These are phyloP conservation scores for Plumapathes pennacea DNA, from an alignment of 92 coral and sea anemone species.

Conservation along the genomic window DNA sequence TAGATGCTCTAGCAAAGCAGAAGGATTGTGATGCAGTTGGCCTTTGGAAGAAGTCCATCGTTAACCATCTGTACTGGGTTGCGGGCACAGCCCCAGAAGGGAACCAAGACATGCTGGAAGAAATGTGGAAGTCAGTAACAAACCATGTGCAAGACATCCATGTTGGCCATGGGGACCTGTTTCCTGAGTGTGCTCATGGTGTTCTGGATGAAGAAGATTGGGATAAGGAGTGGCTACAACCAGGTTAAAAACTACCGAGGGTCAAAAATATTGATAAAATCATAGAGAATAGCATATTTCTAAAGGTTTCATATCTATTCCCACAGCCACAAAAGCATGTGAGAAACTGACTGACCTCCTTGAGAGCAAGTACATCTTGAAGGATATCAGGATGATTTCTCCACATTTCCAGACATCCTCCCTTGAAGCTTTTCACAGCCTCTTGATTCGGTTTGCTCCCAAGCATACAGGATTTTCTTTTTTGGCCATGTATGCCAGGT, in stretches of 20 bases:
- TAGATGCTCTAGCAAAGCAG: conserved; percentile 4
- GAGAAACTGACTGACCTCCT: conserved; percentile 16
- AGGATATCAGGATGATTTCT: conserved; percentile 21
- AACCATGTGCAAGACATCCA: conserved; percentile 17
- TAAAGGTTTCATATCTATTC: neutral
- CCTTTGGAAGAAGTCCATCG: conserved; percentile 10
- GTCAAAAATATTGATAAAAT: too few relatives aligned
- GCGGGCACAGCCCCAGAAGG: conserved; percentile 13
- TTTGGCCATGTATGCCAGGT: conserved; percentile 33
- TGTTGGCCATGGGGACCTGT: conserved; percentile 1
- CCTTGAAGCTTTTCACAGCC: conserved; percentile 38
- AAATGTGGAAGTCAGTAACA: conserved; percentile 7
- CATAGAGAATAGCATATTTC: too few relatives aligned
- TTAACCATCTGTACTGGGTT: conserved; percentile 10
- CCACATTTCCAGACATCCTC: conserved; percentile 24
- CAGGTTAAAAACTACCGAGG: conserved; percentile 3
- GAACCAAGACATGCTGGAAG: conserved; percentile 5
- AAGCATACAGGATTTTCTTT: conserved; percentile 30
- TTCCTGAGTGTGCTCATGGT: conserved; percentile 11
- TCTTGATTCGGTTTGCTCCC: conserved; percentile 27
- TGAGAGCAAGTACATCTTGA: conserved; percentile 4
- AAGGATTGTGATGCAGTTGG: conserved; percentile 21
- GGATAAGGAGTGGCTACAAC: conserved; percentile 18
- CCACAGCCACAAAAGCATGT: conserved; percentile 12
- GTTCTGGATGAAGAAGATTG: conserved; percentile 3